Base-by-base conservation (phyloP, 2,888 invertebrate species). In the Polia nebulosa region DNA sequence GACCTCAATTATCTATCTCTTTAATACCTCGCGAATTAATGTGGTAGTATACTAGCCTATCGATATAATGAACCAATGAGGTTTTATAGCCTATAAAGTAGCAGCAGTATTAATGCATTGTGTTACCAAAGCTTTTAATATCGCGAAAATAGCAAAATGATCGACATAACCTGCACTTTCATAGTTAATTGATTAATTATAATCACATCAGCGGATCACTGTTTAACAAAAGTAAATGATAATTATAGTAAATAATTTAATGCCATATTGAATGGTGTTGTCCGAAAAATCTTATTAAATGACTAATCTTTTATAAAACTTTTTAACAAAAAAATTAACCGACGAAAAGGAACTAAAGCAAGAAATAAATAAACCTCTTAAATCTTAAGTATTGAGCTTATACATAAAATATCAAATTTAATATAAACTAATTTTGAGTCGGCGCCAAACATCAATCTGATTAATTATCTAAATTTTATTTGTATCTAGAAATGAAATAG, bases 11-110 rank as follows among this genome's bases (percentile, higher is more conserved):
- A 60, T 49, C 32, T 29, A 25, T 27, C 9, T 27, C 15, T 49
- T 13, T 39, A 15, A 25, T 56, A 69, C 13, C 11, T 36, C 32
- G 29, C 2, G 25, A 68, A 59, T 41, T 56, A 39, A 60, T 45
- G 36, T 13, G n/a, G 9, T 55, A 49, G 34, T 9, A 3, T 45
- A 41, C 25, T 44, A 49, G 32, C 25, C 17, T 27, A 49, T 27
- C 36, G 25, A 71, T 27, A 62, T 62, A 77, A 72, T 59, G 32
- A 78, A 63, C 78, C 51, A 72, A 44, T 63, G 55, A 63, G 45
- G 20, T 63, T 74, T 77, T 59, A 78, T 47, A 41, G 51, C 17
- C 39, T 56, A 78, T 78, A 59, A 72, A 56, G n/a, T 44, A 29
- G 51, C n/a, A 57, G 8, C 36, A 39, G n/a, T 47, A 70, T 47